Evolutionary conservation across 1,140 invertebrate genomes (phyloP).

Genomic region (Pectinophora gossypiella): DNA sequence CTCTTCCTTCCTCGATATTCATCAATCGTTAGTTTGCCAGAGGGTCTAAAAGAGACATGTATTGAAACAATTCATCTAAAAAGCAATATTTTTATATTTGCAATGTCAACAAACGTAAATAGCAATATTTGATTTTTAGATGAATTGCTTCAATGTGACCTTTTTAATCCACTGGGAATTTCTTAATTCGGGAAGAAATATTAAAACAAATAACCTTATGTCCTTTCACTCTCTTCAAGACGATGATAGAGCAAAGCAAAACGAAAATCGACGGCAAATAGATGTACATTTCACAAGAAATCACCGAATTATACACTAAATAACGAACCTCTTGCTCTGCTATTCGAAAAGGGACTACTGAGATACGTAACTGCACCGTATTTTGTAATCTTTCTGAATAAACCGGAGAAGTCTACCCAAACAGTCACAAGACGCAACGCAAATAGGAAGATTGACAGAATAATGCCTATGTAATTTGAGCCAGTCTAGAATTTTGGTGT

Average conservation of each 20-base stretch:
- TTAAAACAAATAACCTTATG: too few relatives aligned
- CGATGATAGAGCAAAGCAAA: conserved; percentile 33
- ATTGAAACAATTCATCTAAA: too few relatives aligned
- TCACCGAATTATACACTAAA: neutral
- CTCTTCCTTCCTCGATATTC: too few relatives aligned
- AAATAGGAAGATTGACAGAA: neutral
- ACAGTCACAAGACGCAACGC: neutral
- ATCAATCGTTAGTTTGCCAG: too few relatives aligned
- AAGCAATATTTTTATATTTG: too few relatives aligned
- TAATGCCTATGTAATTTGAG: neutral
- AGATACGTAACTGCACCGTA: neutral
- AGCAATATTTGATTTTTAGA: too few relatives aligned
- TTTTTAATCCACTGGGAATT: too few relatives aligned
- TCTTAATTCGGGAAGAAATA: too few relatives aligned
- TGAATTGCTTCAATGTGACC: too few relatives aligned
- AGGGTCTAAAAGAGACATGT: too few relatives aligned
- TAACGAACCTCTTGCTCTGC: neutral
- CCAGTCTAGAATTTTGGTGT: too few relatives aligned
- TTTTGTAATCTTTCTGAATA: neutral
- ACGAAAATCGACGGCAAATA: conserved; percentile 43
- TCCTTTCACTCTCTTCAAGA: conserved; percentile 33
- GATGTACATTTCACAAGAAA: conserved; percentile 24
- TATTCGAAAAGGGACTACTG: neutral
- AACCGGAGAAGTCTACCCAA: neutral
- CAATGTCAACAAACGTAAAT: too few relatives aligned